Conservation (phyloP, 1,140 invertebrate genomes). For the Trichonephila clavipes region DNA sequence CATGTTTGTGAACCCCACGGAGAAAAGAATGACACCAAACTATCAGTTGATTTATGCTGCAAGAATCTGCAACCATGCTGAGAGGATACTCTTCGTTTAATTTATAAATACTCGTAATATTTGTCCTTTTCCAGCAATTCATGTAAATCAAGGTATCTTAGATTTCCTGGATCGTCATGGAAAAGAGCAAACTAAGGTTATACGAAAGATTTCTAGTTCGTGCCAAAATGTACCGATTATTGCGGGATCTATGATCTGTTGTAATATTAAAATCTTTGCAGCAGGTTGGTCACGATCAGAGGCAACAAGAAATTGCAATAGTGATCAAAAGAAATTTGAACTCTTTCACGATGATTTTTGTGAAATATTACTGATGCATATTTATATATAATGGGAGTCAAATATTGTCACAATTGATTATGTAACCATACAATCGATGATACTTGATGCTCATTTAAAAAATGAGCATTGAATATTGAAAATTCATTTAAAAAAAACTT, state of each 20-base stretch:
- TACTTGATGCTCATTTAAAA: too few species aligned
- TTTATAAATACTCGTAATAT: background rate
- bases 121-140: background rate
- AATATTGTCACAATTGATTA: too few species aligned
- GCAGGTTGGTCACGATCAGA: too few species aligned
- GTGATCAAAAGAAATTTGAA: too few species aligned
- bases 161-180: background rate
- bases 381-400: too few species aligned
- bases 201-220: background rate
- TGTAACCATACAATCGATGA: too few species aligned
- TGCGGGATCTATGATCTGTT: background rate
- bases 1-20: constrained; percentile 64
- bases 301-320: too few species aligned
- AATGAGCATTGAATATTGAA: too few species aligned
- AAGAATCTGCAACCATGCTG: constrained; percentile 70
- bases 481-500: too few species aligned
- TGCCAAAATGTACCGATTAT: background rate
- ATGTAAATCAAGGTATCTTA: background rate
- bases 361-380: too few species aligned
- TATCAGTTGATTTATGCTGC: constrained; percentile 69
- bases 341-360: too few species aligned
- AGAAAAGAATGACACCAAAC: constrained; percentile 67
- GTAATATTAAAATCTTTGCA: background rate
- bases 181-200: background rate
- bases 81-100: background rate